phyloP scores from a whole-genome alignment of 2,113 vertebrate genomes.

The Anhinga rufa region DNA sequence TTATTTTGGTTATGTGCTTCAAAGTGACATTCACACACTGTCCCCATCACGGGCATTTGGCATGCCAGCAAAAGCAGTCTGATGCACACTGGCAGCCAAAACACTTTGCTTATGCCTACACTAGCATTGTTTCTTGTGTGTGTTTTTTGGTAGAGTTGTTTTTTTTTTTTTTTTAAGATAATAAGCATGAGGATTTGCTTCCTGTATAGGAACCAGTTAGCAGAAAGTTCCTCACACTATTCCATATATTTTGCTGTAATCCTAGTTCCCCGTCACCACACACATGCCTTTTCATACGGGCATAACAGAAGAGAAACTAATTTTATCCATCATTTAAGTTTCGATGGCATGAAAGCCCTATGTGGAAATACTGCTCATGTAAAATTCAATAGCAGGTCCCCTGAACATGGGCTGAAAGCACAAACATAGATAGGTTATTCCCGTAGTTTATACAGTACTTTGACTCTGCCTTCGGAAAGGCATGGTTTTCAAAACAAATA shows the following conservation, averaged over 20 bases:
- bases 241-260: background rate
- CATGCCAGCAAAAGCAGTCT: background rate
- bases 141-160: background rate
- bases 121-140: fast-evolving
- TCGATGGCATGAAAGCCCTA: background rate
- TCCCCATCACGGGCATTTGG: background rate
- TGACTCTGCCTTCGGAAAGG: background rate
- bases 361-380: background rate
- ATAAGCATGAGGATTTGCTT: background rate
- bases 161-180: background rate
- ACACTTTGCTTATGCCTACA: background rate
- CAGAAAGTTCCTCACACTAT: background rate
- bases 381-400: background rate
- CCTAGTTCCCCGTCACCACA: background rate
- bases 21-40: conserved; percentile 16
- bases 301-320: fast-evolving
- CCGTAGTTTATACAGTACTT: background rate
- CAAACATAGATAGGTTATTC: background rate
- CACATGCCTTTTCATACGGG: background rate
- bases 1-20: background rate
- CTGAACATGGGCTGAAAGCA: background rate
- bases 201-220: background rate
- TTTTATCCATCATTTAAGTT: background rate
- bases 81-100: background rate
- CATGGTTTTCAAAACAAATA: background rate